Evolutionary conservation across 2,888 invertebrate species (phyloP), one percentile per base, ranked within the genome.

Genomic region (Drosophila atroscutellata): DNA sequence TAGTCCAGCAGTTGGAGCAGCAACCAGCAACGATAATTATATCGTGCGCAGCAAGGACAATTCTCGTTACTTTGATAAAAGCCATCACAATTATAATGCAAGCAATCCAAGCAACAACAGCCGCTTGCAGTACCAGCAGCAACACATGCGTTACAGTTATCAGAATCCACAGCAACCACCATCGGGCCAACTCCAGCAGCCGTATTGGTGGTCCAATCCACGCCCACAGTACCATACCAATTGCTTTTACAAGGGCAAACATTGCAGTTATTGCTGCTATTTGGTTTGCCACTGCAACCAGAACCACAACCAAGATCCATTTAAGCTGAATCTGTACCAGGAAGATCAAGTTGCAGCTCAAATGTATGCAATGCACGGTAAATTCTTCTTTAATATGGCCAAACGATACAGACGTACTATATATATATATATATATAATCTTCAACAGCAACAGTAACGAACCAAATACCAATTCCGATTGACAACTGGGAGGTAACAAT

Each of bases 321-420:
- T 60, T 3, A 56, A 47, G n/a, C 7, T 61, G 5, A 59, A 75
- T 15, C 45, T 80, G 51, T 56, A 72, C 0, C 72, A 59, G 42
- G 71, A 80, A 32, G 64, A 81, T 54, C 36, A 66, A 15, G 56
- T 61, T 20, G 66, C 79, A 0, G 56, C 65, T 6, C 82, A 72
- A 45, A 58, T 79, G 82, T 72, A 80, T 49, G 80, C 83, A 0
- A 76, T 71, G 7, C 45, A 82, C 28, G 80, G 82, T 11, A 79
- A 80, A 18, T 45, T 28, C 2, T 78, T 80, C 62, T 75, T 81
- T 28, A 61, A 81, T 15, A 80, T 74, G 62, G 75, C 71, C 6
- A 54, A 39, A n/a, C 37, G 61, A 0, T 81, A 74, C 47, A 71
- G 32, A 1, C 32, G 30, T 37, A 52, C 32, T 13, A 8, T 63